Evolutionary conservation across 2,888 invertebrate species (phyloP), one percentile per base, ranked within the genome.

Genomic region (Agrochola lychnidis): DNA sequence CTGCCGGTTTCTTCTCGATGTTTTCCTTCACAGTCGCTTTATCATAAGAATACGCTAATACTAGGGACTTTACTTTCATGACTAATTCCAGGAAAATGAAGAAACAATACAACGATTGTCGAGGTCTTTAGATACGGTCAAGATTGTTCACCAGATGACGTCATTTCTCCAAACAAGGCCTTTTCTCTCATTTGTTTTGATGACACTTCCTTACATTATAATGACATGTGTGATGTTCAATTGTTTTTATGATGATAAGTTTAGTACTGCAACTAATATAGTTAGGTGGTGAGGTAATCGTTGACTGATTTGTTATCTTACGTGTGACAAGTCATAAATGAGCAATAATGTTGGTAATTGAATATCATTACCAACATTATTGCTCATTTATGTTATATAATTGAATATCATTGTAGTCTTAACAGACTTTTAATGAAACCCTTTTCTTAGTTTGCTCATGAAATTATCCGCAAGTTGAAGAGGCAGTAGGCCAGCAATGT

Each of bases 51-150:
- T 22, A 76, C 25, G 2, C 36, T 3, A 56, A 77, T n/a, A 51
- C 53, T 36, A 68, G 77, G 77, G 71, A 85, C 61, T 72, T 82
- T 56, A 85, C 61, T 53, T 42, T 69, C 68, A 82, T 76, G 82
- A 85, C 53, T 69, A 61, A 82, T 82, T 82, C 56, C 3, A 22
- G 77, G 76, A 82, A 76, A 85, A 85, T 42, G 1, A 53, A 69
- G 5, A 61, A 61, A 81, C 62, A 84, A 76, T 64, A 64, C 66
- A n/a, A 16, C 9, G 25, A 48, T 45, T 51, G 45, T 70, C 48
- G 48, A 72, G 73, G 73, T 70, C 45, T 67, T 45, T 14, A n/a
- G 9, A 45, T n/a, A 30, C 63, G 22, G 59, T 63, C 59, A 68
- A 63, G 62, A 63, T 30, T 40, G 22, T 63, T 48, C 40, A 22